phyloP scores from a whole-genome alignment of 2,797 vertebrate species.

The Phyllotis vaccarum region DNA sequence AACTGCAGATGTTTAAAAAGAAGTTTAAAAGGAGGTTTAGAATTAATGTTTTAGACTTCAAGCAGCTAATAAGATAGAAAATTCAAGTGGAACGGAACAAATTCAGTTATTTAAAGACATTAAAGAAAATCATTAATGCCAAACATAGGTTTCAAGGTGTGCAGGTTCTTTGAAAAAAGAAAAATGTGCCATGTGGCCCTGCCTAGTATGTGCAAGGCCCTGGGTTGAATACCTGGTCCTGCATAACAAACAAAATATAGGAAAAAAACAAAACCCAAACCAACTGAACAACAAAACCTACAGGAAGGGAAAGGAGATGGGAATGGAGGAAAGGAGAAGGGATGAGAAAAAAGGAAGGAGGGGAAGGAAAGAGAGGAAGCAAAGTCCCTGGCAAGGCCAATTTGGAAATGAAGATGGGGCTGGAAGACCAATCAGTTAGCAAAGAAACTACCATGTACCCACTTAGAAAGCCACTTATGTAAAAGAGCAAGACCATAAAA shows the following conservation, averaged over 20 bases:
- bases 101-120: too few relatives aligned
- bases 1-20: neutral
- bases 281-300: too few relatives aligned
- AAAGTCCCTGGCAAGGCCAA: neutral
- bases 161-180: neutral
- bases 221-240: neutral
- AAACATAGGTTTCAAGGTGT: neutral
- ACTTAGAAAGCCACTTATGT: neutral
- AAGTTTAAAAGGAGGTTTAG: neutral
- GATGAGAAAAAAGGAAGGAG: too few relatives aligned
- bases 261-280: too few relatives aligned
- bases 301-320: neutral
- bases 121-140: neutral
- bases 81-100: neutral
- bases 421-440: neutral
- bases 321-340: neutral
- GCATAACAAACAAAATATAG: neutral
- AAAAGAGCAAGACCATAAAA: neutral
- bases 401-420: neutral
- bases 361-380: neutral
- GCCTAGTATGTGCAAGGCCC: neutral
- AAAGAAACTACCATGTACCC: neutral
- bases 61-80: neutral
- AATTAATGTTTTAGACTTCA: neutral
- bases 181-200: neutral